Conservation (phyloP, 92 coral and sea anemone genomes). For the Epizoanthus rinbou region DNA sequence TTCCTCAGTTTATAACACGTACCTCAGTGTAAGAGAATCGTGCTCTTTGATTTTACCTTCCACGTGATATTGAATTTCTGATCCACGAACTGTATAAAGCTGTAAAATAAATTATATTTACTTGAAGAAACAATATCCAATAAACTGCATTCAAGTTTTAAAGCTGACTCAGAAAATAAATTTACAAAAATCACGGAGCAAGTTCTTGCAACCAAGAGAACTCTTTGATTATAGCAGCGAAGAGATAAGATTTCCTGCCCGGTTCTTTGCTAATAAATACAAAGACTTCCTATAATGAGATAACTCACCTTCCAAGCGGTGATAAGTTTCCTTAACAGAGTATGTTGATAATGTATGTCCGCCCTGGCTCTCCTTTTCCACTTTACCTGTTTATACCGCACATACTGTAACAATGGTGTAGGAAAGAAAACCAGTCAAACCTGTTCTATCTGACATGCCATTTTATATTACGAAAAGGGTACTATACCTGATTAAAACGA, state of each 20-base stretch:
- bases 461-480: background rate
- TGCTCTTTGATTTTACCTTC: slow-evolving; percentile 1
- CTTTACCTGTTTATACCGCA: slow-evolving; percentile 60
- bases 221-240: too few relatives aligned
- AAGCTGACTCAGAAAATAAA: too few relatives aligned
- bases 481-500: too few relatives aligned
- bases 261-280: too few relatives aligned
- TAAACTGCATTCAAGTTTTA: too few relatives aligned
- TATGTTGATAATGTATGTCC: slow-evolving; percentile 69
- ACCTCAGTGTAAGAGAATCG: slow-evolving; percentile 14
- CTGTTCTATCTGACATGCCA: background rate
- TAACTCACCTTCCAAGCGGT: slow-evolving; percentile 74
- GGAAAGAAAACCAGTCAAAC: background rate
- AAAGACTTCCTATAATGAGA: too few relatives aligned
- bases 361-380: slow-evolving; percentile 78
- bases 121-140: background rate
- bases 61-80: slow-evolving; percentile 13
- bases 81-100: slow-evolving; percentile 8
- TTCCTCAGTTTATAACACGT: background rate
- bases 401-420: slow-evolving; percentile 59
- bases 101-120: background rate
- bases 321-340: slow-evolving; percentile 40
- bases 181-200: too few relatives aligned
- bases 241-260: too few relatives aligned
- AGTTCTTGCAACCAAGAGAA: too few relatives aligned